Conservation (phyloP, 2,113 vertebrate genomes). For the Picathartes gymnocephalus region DNA sequence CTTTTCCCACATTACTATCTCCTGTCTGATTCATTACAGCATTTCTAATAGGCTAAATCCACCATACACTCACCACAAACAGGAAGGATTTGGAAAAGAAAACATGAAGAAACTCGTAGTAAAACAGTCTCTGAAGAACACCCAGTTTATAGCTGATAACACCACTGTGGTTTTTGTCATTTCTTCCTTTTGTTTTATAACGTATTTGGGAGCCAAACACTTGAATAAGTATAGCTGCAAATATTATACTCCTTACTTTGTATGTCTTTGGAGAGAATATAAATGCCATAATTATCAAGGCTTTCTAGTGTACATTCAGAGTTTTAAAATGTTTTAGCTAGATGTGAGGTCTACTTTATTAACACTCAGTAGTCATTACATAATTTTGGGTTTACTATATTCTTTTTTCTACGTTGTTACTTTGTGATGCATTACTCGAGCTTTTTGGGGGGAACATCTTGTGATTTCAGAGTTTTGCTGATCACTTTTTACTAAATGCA, state of each 20-base stretch:
- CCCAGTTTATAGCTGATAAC: not conserved
- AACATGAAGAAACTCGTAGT: not conserved
- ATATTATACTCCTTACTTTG: not conserved
- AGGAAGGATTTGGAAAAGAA: not conserved
- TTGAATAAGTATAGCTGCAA: not conserved
- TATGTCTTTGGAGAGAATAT: not conserved
- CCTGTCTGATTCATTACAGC: not conserved
- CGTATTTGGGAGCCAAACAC: not conserved
- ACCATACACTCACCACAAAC: not conserved
- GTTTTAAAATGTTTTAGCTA: not conserved
- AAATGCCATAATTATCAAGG: not conserved
- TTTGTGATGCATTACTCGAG: not conserved
- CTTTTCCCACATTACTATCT: not conserved
- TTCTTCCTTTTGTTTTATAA: not conserved
- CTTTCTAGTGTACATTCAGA: not conserved
- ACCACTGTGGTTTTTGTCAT: accelerated
- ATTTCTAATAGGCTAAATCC: not conserved
- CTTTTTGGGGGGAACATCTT: not conserved
- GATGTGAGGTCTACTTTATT: not conserved
- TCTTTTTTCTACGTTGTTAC: not conserved
- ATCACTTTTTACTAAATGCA: not conserved
- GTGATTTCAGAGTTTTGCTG: not conserved
- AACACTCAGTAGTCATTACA: not conserved
- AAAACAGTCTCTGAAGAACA: not conserved
- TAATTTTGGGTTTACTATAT: not conserved